phyloP scores from a whole-genome alignment of 1,140 invertebrate species.

The Caenorhabditis elegans region DNA sequence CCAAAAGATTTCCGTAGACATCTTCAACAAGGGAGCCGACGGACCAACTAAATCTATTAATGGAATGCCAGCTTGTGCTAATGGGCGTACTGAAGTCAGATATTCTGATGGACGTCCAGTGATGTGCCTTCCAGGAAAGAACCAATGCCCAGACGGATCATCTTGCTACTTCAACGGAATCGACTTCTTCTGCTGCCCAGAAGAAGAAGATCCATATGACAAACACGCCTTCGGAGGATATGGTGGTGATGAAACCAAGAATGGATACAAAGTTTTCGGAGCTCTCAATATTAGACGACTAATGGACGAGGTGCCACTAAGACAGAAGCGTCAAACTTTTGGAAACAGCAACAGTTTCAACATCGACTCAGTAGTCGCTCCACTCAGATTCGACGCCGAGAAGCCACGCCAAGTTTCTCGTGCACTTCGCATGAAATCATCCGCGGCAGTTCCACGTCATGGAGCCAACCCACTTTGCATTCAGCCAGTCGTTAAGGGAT shows the following conservation, averaged over 20 bases:
- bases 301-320: constrained; percentile 43
- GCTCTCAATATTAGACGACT: constrained; percentile 43
- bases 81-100: constrained; percentile 29
- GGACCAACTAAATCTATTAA: not conserved
- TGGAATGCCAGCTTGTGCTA: constrained; percentile 32
- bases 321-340: not conserved
- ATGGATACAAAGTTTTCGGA: constrained; percentile 60
- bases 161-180: constrained; percentile 66
- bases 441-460: constrained; percentile 28
- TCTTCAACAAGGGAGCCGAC: not conserved
- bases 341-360: constrained; percentile 40
- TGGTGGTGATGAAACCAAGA: constrained; percentile 61
- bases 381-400: constrained; percentile 57
- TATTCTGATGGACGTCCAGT: constrained; percentile 51
- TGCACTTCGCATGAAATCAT: constrained; percentile 21
- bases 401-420: constrained; percentile 36
- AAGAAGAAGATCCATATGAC: constrained; percentile 65
- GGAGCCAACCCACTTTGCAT: constrained; percentile 54
- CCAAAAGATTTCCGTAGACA: not conserved
- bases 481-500: constrained; percentile 53
- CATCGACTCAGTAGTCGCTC: constrained; percentile 47
- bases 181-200: constrained; percentile 65
- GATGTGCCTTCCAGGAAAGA: constrained; percentile 64
- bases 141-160: constrained; percentile 64
- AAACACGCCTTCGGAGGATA: constrained; percentile 65